A percentile compares a stretch with the other conserved stretches of the same genome.
Evolutionary conservation across 1,140 invertebrate species (phyloP).

Genomic region (Drosophila kurseongensis): DNA sequence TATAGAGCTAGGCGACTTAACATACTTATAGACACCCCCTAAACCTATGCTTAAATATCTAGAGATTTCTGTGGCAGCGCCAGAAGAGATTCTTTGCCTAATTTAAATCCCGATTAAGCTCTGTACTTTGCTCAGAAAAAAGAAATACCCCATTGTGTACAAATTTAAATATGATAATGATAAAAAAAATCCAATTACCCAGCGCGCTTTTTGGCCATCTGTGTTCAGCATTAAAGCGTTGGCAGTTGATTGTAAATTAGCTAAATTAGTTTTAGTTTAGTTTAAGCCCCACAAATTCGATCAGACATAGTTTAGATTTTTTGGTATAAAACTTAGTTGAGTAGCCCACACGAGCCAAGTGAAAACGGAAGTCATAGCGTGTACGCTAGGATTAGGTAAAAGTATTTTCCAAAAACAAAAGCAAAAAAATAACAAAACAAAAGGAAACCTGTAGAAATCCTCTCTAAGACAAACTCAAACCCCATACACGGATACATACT

Average conservation of each 20-base stretch:
- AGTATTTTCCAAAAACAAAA: conserved; percentile 25
- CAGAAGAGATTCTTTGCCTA: conserved; percentile 5
- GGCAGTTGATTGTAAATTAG: conserved; percentile 31
- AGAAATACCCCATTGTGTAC: conserved; percentile 10
- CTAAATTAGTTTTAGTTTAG: conserved; percentile 44
- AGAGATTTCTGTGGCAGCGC: conserved; percentile 19
- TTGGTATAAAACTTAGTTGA: conserved; percentile 11
- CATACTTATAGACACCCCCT: neutral
- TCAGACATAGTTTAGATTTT: conserved; percentile 16
- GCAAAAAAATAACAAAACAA: neutral
- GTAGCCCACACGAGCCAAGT: conserved; percentile 26
- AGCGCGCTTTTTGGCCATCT: conserved; percentile 30
- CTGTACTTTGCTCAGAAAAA: conserved; percentile 16
- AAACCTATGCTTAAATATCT: neutral
- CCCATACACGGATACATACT: conserved; percentile 29
- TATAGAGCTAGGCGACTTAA: conserved; percentile 23
- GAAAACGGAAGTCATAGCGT: conserved; percentile 39
- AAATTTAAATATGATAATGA: conserved; percentile 14
- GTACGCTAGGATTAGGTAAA: conserved; percentile 31
- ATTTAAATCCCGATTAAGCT: neutral
- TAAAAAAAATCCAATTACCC: neutral
- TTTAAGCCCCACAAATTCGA: conserved; percentile 13
- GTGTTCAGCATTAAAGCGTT: conserved; percentile 34
- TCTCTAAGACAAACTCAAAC: conserved; percentile 20
- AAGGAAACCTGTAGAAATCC: conserved; percentile 18